These are phyloP conservation scores for Chaitophorus viminalis DNA, from an alignment of 2,888 invertebrate species.

Conservation along the genomic window DNA sequence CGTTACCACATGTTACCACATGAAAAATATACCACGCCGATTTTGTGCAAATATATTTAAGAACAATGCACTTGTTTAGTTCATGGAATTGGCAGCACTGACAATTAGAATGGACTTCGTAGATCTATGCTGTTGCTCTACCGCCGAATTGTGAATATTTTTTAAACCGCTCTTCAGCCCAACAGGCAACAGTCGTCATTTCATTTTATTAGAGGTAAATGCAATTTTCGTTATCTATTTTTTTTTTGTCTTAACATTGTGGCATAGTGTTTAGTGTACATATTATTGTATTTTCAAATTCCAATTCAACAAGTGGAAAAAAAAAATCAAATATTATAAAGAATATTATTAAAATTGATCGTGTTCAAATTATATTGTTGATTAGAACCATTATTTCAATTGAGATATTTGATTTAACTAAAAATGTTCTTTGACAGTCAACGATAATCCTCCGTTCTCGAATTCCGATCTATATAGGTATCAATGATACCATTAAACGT, in stretches of 20 bases:
- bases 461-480: not conserved
- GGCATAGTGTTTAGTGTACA: not conserved
- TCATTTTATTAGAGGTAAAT: slow-evolving; percentile 15
- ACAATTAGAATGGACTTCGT: not conserved
- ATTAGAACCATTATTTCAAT: too few relatives aligned
- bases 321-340: not conserved
- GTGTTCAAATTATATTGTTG: too few relatives aligned
- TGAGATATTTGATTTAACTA: too few relatives aligned
- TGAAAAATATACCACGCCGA: not conserved
- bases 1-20: not conserved
- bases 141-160: slow-evolving; percentile 15
- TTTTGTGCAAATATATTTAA: not conserved
- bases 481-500: too few relatives aligned
- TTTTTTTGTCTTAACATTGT: not conserved
- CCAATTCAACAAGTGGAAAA: not conserved
- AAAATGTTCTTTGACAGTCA: not conserved
- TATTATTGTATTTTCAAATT: not conserved
- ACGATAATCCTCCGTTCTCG: not conserved
- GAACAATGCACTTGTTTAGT: not conserved
- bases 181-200: not conserved
- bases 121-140: not conserved
- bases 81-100: slow-evolving; percentile 37
- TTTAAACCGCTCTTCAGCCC: slow-evolving; percentile 7
- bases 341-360: too few relatives aligned
- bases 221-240: not conserved